phyloP scores from a whole-genome alignment of 2,888 invertebrate species.

The Gastrophysa polygoni region DNA sequence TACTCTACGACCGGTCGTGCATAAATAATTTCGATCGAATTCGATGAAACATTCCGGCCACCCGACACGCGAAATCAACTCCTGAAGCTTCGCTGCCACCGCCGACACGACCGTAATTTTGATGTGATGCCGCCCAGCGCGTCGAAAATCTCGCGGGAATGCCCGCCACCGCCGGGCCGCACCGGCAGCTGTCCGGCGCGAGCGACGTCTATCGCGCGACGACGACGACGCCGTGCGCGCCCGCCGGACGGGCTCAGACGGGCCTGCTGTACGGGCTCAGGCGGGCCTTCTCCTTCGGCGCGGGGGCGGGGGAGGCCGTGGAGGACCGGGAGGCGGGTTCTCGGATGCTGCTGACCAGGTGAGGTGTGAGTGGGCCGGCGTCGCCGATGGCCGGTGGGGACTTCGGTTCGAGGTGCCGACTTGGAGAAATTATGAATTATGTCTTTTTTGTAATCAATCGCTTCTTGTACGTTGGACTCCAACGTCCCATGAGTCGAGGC shows the following conservation, averaged over 20 bases:
- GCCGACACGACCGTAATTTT: background rate
- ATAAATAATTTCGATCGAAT: too few species aligned
- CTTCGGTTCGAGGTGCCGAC: too few species aligned
- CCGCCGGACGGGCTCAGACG: background rate
- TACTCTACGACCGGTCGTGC: too few species aligned
- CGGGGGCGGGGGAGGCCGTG: slow-evolving; percentile 30
- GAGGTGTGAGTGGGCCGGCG: too few species aligned
- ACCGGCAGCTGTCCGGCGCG: slow-evolving; percentile 61
- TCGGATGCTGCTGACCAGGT: background rate
- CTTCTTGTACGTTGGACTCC: too few species aligned
- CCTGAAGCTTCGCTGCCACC: background rate
- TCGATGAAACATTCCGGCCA: too few species aligned
- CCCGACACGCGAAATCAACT: too few species aligned
- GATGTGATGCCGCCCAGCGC: background rate
- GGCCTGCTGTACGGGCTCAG: slow-evolving; percentile 66
- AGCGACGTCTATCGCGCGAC: slow-evolving; percentile 68
- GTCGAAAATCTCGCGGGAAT: too few species aligned
- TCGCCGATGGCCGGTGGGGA: too few species aligned
- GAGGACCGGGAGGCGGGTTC: slow-evolving; percentile 32
- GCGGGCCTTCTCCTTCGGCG: slow-evolving; percentile 62
- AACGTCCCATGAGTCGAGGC: too few species aligned
- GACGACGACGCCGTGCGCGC: slow-evolving; percentile 56
- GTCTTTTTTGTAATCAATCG: too few species aligned
- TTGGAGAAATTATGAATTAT: too few species aligned
- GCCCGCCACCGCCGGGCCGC: slow-evolving; percentile 61